Evolutionary conservation across 2,797 vertebrate species (phyloP).

Genomic region (Graptemys geographica): DNA sequence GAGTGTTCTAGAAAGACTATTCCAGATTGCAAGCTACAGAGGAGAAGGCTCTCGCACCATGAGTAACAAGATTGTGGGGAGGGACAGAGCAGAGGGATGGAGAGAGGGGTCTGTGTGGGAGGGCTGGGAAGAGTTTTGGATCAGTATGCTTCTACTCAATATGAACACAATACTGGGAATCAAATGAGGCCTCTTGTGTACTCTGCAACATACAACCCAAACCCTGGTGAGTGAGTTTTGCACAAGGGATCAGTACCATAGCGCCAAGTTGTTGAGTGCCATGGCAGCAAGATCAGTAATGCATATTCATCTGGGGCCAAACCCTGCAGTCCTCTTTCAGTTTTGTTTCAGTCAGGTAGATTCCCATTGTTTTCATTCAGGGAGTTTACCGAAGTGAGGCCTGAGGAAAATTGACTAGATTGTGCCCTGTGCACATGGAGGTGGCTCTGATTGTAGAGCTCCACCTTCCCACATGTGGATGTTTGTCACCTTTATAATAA

Average conservation of each 20-base stretch:
- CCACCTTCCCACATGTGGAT: not conserved
- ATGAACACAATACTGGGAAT: not conserved
- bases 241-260: not conserved
- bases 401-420: not conserved
- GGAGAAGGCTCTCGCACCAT: not conserved
- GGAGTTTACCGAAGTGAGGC: not conserved
- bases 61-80: not conserved
- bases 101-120: not conserved
- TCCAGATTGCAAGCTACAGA: not conserved
- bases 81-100: not conserved
- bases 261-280: not conserved
- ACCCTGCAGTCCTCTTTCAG: not conserved
- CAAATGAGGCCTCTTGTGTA: not conserved
- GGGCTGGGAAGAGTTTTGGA: not conserved
- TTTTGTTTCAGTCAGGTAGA: not conserved
- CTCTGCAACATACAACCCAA: not conserved
- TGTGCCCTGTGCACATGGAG: not conserved
- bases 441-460: not conserved
- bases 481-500: not conserved
- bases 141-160: not conserved
- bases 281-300: slow-evolving; percentile 28
- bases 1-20: slow-evolving; percentile 40
- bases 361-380: not conserved
- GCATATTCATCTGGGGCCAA: not conserved
- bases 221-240: not conserved